Conservation (phyloP, 2,888 invertebrate genomes). For the Acronicta aceris region DNA sequence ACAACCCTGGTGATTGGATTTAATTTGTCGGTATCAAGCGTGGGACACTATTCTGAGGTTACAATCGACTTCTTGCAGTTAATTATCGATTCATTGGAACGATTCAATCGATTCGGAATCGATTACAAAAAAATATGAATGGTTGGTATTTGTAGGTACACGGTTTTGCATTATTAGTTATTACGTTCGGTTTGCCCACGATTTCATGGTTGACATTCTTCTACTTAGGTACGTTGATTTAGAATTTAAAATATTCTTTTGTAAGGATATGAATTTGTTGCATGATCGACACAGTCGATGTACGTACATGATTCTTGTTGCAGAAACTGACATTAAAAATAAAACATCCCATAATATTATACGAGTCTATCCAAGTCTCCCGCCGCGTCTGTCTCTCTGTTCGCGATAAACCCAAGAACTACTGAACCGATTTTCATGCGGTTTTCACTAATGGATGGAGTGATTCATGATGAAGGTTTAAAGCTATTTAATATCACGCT, state of each 20-base stretch:
- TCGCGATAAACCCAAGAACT: no score
- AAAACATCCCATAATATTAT: no score
- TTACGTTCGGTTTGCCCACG: conserved; percentile 35
- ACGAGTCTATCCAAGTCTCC: no score
- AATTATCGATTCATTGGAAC: conserved; percentile 74
- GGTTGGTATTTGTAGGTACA: conserved; percentile 63
- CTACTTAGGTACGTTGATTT: conserved; percentile 5
- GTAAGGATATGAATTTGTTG: no score
- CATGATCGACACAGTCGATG: no score
- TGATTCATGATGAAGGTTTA: no score
- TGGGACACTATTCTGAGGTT: conserved; percentile 82
- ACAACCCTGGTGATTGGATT: conserved; percentile 2
- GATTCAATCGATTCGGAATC: conserved; percentile 68
- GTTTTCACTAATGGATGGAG: no score
- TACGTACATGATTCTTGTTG: no score
- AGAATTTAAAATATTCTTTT: conserved; percentile 21
- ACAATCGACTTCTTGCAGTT: conserved; percentile 76
- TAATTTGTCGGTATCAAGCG: conserved; percentile 56
- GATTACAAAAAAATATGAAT: conserved; percentile 69
- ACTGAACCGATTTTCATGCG: no score
- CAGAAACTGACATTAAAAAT: no score
- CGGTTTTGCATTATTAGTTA: conserved; percentile 32
- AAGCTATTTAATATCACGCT: no score
- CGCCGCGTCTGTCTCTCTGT: no score
- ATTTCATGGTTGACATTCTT: conserved; percentile 26